Evolutionary conservation across 1,140 invertebrate species (phyloP).

Genomic region (Leptinotarsa undecemlineata): DNA sequence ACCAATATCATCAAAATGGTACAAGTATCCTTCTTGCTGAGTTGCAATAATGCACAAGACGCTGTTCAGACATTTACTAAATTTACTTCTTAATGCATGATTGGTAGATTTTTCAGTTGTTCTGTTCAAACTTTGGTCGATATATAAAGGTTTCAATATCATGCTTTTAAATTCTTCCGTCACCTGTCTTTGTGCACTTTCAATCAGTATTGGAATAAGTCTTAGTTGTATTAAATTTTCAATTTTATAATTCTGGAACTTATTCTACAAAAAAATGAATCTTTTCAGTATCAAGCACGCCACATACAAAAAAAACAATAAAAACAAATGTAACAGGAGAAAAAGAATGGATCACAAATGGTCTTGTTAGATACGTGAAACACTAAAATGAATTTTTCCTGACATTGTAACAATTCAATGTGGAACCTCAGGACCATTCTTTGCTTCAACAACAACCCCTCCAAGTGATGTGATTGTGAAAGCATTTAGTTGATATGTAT

Average conservation of each 20-base stretch:
- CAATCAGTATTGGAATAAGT: slow-evolving; percentile 51
- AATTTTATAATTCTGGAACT: slow-evolving; percentile 39
- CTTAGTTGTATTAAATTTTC: slow-evolving; percentile 55
- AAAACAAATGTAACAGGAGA: too few relatives aligned
- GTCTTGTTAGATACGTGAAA: too few relatives aligned
- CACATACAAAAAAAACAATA: too few relatives aligned
- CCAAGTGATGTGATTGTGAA: too few relatives aligned
- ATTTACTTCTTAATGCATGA: slow-evolving; percentile 41
- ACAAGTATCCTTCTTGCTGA: slow-evolving; percentile 63
- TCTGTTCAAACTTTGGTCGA: slow-evolving; percentile 45
- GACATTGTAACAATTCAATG: too few relatives aligned
- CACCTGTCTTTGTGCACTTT: slow-evolving; percentile 47
- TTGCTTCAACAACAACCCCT: too few relatives aligned
- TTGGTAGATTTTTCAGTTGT: slow-evolving; percentile 26
- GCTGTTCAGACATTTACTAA: slow-evolving; percentile 43
- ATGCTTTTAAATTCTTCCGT: slow-evolving; percentile 54
- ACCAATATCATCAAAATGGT: slow-evolving; percentile 57
- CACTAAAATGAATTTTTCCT: too few relatives aligned
- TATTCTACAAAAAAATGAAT: neutral
- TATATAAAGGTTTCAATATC: slow-evolving; percentile 52
- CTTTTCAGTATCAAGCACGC: too few relatives aligned
- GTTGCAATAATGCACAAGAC: slow-evolving; percentile 58
- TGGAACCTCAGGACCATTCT: too few relatives aligned
- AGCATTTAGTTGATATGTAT: too few relatives aligned
- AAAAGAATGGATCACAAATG: too few relatives aligned